Evolutionary conservation across 1,140 invertebrate species (phyloP).

Genomic region (Heliconius eleuchia): DNA sequence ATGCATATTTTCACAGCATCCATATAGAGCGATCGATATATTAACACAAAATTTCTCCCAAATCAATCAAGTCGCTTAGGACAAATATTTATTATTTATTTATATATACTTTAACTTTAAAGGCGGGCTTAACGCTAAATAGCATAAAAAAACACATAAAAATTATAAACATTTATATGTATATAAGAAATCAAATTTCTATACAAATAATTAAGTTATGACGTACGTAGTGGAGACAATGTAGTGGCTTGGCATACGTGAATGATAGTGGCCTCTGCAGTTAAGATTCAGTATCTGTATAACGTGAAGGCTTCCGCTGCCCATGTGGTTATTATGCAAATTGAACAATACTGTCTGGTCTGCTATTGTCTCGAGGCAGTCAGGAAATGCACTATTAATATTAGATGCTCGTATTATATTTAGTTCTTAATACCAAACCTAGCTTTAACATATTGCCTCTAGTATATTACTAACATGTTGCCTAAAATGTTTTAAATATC

Average conservation of each 20-base stretch:
- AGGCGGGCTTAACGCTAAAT: no score
- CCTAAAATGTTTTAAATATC: no score
- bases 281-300: conserved; percentile 1
- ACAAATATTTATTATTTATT: no score
- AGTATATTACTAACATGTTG: no score
- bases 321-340: conserved; percentile 1
- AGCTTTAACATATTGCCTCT: no score
- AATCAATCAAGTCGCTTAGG: no score
- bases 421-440: not conserved
- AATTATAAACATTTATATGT: not conserved
- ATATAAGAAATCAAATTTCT: not conserved
- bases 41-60: no score
- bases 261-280: not conserved
- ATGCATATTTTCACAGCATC: no score
- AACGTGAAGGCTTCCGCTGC: not conserved
- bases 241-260: not conserved
- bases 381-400: not conserved
- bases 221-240: not conserved
- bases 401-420: not conserved
- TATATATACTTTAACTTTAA: no score
- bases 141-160: no score
- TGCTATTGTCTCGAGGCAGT: not conserved
- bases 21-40: no score
- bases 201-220: not conserved
- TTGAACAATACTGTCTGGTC: not conserved